phyloP scores from a whole-genome alignment of 2,797 vertebrate genomes.

The Phrynocephalus guinanensis region DNA sequence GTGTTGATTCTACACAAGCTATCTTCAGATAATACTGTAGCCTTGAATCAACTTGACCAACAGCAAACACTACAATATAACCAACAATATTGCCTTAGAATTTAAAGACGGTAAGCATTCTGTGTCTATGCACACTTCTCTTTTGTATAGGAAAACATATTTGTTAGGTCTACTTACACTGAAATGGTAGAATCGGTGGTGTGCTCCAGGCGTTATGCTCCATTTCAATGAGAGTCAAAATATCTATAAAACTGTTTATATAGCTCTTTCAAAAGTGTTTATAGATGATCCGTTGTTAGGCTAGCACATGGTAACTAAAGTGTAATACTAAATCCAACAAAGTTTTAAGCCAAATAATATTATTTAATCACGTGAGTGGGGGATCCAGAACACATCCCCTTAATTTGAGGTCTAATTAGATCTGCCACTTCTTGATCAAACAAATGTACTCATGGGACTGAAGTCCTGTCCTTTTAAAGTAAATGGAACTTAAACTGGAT shows the following conservation, averaged over 20 bases:
- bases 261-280: slow-evolving; percentile 26
- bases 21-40: background rate
- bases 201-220: background rate
- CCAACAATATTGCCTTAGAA: background rate
- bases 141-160: background rate
- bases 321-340: background rate
- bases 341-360: background rate
- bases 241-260: slow-evolving; percentile 21
- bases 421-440: background rate
- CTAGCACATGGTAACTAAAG: background rate
- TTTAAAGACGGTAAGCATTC: background rate
- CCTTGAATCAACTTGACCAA: background rate
- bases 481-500: background rate
- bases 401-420: background rate
- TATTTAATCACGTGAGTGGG: background rate
- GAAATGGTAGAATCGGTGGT: background rate
- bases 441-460: background rate
- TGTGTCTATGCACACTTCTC: background rate
- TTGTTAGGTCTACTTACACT: slow-evolving; percentile 16
- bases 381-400: background rate
- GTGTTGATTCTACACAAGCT: background rate
- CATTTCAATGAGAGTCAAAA: slow-evolving; percentile 20
- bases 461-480: background rate
- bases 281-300: background rate
- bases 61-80: background rate